A percentile compares a stretch with the other conserved stretches of the same genome.
Conservation (phyloP, 2,888 invertebrate species). For the Harmothoe impar region DNA sequence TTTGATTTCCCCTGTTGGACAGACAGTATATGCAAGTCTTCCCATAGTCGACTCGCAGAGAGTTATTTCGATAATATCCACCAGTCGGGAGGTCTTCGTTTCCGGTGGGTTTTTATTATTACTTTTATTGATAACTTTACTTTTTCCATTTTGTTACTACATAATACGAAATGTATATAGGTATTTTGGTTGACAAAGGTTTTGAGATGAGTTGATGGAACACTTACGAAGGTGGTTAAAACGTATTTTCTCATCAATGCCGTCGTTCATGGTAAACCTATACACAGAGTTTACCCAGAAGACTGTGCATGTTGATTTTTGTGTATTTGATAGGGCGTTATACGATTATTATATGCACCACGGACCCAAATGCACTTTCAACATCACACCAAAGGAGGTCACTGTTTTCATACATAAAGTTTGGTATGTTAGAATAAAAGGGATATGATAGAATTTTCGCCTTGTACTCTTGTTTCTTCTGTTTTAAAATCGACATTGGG, state of each 20-base stretch:
- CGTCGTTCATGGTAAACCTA: slow-evolving; percentile 60
- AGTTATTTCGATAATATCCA: slow-evolving; percentile 41
- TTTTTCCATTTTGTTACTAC: slow-evolving; percentile 58
- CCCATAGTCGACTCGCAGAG: slow-evolving; percentile 49
- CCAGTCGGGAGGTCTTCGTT: slow-evolving; percentile 40
- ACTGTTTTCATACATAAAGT: slow-evolving; percentile 63
- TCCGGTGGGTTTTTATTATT: slow-evolving; percentile 46
- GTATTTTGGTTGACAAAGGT: slow-evolving; percentile 48
- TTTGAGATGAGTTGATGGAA: slow-evolving; percentile 58
- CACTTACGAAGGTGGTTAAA: slow-evolving; percentile 56
- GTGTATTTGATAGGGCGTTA: slow-evolving; percentile 62
- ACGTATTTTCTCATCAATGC: slow-evolving; percentile 56
- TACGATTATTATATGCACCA: slow-evolving; percentile 62
- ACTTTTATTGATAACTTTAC: slow-evolving; percentile 36
- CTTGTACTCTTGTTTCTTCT: slow-evolving; percentile 55
- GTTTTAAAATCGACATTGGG: background rate
- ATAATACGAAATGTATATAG: slow-evolving; percentile 57
- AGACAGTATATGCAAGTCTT: slow-evolving; percentile 61
- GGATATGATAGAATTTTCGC: slow-evolving; percentile 59
- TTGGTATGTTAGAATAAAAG: slow-evolving; percentile 63
- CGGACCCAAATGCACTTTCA: slow-evolving; percentile 61
- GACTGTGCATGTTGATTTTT: slow-evolving; percentile 62
- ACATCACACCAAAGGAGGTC: slow-evolving; percentile 59
- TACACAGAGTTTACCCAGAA: slow-evolving; percentile 35
- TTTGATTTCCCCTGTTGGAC: slow-evolving; percentile 38